Percentiles rank a stretch among this genome's conserved stretches.
Conservation (phyloP, 2,113 vertebrate species). For the Diphyllodes magnificus region DNA sequence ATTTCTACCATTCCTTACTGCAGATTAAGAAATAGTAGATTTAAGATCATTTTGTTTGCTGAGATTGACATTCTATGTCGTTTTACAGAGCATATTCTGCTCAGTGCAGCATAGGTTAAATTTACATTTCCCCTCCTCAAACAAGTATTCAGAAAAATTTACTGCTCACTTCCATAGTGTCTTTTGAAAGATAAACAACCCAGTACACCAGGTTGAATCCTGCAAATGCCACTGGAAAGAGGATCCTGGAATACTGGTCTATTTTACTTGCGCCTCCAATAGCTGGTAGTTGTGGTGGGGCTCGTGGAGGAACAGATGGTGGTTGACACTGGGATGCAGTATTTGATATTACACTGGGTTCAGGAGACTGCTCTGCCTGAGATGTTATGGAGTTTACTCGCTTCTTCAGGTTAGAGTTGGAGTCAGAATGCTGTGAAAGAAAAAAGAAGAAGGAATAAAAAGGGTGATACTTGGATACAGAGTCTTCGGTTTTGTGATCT, state of each 20-base stretch:
- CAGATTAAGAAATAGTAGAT: not conserved
- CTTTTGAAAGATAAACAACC: slow-evolving; percentile 96
- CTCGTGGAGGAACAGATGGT: slow-evolving; percentile 67
- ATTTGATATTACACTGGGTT: slow-evolving; percentile 66
- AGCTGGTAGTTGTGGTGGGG: slow-evolving; percentile 58
- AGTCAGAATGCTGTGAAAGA: slow-evolving; percentile 72
- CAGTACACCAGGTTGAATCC: slow-evolving; percentile 97
- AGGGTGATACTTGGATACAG: not conserved
- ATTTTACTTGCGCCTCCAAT: slow-evolving; percentile 90
- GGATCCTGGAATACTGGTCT: slow-evolving; percentile 93
- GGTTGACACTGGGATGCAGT: slow-evolving; percentile 52
- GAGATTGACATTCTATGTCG: not conserved
- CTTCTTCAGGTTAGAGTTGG: slow-evolving; percentile 86
- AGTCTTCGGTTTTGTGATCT: not conserved
- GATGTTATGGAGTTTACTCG: slow-evolving; percentile 78
- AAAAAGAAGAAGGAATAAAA: not conserved
- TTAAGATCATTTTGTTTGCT: not conserved
- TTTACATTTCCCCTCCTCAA: not conserved
- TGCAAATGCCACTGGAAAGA: slow-evolving; percentile 92
- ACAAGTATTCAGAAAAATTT: slow-evolving; percentile 20
- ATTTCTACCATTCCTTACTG: not conserved
- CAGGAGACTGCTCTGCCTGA: slow-evolving; percentile 72
- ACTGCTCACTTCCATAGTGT: slow-evolving; percentile 89
- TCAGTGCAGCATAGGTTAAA: not conserved
- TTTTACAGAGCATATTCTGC: not conserved